Evolutionary conservation across 2,113 vertebrate species (phyloP), one percentile per base, ranked within the genome.

Genomic region (Saccopteryx bilineata): DNA sequence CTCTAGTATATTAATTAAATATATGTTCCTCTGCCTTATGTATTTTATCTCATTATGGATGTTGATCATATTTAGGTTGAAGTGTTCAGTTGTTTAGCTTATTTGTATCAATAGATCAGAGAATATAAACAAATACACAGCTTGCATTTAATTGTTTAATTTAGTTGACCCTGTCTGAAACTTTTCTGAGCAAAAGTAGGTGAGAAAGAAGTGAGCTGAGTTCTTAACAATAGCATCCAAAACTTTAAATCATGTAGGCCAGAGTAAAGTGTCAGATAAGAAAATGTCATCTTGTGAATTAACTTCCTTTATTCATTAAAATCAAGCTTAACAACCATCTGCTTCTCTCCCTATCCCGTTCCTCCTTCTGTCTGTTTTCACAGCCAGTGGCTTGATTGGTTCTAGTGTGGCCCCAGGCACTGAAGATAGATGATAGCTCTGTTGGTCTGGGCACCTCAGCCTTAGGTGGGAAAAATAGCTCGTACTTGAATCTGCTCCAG

Each of bases 211-310:
- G 72, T 79, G 21, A 85, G 14, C n/a, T 72, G 26, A 82, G 63
- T 92, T 86, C 31, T 89, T 93, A 86, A 83, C 18, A 91, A 76
- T 28, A 56, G 14, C 48, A 84, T 76, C 26, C 7, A 81, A 92
- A 90, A 66, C 48, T 23, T 68, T 60, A 24, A 93, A 33, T 93
- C 28, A 65, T 21, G 23, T 26, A 82, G 52, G 48, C 21, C 17
- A 33, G 28, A 71, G 23, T 39, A 75, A 91, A 78, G 60, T 90
- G 50, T 7, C 18, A 76, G 52, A 54, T 33, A 65, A 97, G 28
- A 94, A 96, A 94, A 26, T 83, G 46, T 28, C 2, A 80, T 87
- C 87, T 80, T 69, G 21, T 94, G 14, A 96, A 92, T 89, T 87
- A 87, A 83, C 14, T 60, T 78, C 46, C 52, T 95, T 89, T 39